Evolutionary conservation across 1,140 invertebrate genomes (phyloP).

Genomic region (Leptopilina boulardi): DNA sequence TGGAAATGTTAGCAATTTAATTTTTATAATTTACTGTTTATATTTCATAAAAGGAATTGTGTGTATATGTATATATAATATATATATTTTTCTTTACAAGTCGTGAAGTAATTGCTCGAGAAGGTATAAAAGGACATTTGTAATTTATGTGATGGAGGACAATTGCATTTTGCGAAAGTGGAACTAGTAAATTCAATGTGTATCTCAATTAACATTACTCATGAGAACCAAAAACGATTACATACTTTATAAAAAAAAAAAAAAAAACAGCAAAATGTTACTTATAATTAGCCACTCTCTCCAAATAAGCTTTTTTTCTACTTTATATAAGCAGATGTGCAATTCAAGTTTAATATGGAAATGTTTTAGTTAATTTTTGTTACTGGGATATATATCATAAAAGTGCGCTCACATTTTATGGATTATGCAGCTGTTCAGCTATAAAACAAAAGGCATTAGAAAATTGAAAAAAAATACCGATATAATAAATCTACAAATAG

Average conservation of each 20-base stretch:
- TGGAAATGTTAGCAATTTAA: too few species aligned
- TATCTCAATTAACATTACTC: not conserved
- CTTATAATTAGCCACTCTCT: slow-evolving; percentile 2
- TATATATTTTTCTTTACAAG: not conserved
- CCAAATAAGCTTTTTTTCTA: not conserved
- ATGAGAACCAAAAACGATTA: not conserved
- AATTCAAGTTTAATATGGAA: not conserved
- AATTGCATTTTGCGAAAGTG: slow-evolving; percentile 4
- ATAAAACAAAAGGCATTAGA: not conserved
- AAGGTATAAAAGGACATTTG: not conserved
- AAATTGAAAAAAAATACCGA: not conserved
- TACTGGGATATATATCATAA: too few species aligned
- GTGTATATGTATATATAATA: too few species aligned
- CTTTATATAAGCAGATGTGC: not conserved
- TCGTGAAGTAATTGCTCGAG: not conserved
- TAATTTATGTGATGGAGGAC: not conserved
- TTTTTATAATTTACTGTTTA: not conserved
- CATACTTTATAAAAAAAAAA: not conserved
- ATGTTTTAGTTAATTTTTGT: too few species aligned
- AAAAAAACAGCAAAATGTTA: not conserved
- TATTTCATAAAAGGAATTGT: not conserved
- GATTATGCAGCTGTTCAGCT: not conserved
- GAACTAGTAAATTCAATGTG: not conserved
- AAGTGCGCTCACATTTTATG: not conserved
- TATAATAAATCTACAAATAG: too few species aligned